Evolutionary conservation across 2,888 invertebrate genomes (phyloP).

Genomic region (Calameuta filiformis): DNA sequence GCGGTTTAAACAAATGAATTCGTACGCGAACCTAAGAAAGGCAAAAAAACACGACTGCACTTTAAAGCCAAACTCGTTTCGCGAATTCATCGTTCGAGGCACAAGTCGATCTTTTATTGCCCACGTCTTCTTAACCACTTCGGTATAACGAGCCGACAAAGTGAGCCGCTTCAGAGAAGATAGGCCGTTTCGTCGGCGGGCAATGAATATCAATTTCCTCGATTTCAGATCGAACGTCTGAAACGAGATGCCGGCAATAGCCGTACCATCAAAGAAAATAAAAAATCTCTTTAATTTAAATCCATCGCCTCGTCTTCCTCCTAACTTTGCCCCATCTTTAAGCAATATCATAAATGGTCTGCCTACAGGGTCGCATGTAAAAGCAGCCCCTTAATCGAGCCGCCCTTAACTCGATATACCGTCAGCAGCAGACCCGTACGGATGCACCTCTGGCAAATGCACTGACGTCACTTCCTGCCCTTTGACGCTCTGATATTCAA

Average conservation of each 20-base stretch:
- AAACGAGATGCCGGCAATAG: neutral
- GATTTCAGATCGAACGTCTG: neutral
- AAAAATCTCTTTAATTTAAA: neutral
- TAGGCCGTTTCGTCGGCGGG: neutral
- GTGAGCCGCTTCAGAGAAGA: neutral
- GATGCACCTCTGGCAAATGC: neutral
- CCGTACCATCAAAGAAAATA: neutral
- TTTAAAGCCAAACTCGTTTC: neutral
- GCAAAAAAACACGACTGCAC: too few species aligned
- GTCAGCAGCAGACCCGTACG: neutral
- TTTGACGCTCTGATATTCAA: slow-evolving; percentile 7
- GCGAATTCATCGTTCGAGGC: neutral
- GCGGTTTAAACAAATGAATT: too few species aligned
- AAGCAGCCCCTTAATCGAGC: neutral
- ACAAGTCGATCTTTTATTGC: neutral
- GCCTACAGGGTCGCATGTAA: neutral
- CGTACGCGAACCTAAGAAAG: too few species aligned
- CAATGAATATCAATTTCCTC: neutral
- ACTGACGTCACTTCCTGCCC: slow-evolving; percentile 4
- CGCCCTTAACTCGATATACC: neutral
- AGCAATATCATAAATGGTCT: neutral
- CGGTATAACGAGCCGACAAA: neutral
- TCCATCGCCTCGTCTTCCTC: neutral
- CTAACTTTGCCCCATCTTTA: too few species aligned
- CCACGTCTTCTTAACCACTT: neutral